Evolutionary conservation across 2,797 vertebrate genomes (phyloP), one percentile per base, ranked within the genome.

Genomic region (Halcyon badia): DNA sequence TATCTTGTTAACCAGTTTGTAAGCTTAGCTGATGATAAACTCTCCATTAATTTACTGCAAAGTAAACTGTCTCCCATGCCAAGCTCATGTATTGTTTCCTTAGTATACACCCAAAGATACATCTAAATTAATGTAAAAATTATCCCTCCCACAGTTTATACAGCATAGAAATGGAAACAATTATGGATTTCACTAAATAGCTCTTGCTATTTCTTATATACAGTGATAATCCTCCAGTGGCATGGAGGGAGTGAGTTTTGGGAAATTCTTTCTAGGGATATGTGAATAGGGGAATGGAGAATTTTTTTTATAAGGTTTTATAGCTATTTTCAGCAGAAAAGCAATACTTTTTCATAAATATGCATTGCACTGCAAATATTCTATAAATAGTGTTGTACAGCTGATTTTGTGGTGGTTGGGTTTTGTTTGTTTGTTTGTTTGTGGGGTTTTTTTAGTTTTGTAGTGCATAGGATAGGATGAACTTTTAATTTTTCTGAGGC

Each of bases 51-150:
- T 42, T 69, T 44, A 3, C 25, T 24, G 8, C 33, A 26, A 76
- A 9, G 24, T 37, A 17, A 82, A 4, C 26, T 60, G 51, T 65
- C 33, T 79, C 21, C 31, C 5, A 0, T 44, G 41, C 49, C 24
- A 9, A 4, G 4, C 12, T n/a, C 24, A 28, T 30, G 4, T 73
- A 13, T 42, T 4, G 4, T 39, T 69, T 82, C 65, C 44, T 83
- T 30, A 31, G 6, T 33, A 6, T 20, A 24, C 0, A 0, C 42
- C 77, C 39, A 41, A 58, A 66, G 14, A 15, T 81, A 26, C 14
- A 25, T 13, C 56, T 77, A 77, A 94, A 54, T 58, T 22, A 56
- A 25, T 3, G 9, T 48, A 6, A 68, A 73, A 83, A 21, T 33
- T 5, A 46, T 73, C 57, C 31, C 33, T 66, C 26, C 37, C 42